Conservation (phyloP, 2,113 vertebrate species). For the Sylvilagus bachmani region DNA sequence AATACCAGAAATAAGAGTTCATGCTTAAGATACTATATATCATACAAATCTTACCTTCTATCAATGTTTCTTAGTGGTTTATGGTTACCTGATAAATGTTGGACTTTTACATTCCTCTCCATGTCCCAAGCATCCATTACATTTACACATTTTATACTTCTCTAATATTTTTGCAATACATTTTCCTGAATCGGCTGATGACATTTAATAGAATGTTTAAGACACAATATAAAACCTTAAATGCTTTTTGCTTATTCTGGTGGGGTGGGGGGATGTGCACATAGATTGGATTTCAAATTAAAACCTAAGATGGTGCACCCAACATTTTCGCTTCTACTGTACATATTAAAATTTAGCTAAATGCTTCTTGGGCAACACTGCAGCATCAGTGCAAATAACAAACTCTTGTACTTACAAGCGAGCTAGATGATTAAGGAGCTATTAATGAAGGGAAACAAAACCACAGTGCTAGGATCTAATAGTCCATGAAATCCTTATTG, state of each 20-base stretch:
- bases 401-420: constrained; percentile 88
- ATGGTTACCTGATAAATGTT: constrained; percentile 88
- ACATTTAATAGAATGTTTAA: constrained; percentile 93
- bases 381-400: constrained; percentile 90
- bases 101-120: constrained; percentile 85
- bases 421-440: constrained; percentile 92
- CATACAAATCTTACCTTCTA: constrained; percentile 85
- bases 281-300: constrained; percentile 91
- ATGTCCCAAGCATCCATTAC: constrained; percentile 86
- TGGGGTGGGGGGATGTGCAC: constrained; percentile 61
- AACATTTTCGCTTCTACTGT: constrained; percentile 85
- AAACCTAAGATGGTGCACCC: constrained; percentile 85
- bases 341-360: constrained; percentile 88
- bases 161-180: constrained; percentile 89
- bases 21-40: constrained; percentile 83
- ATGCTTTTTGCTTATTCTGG: constrained; percentile 88
- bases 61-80: constrained; percentile 87
- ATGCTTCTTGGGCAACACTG: constrained; percentile 87
- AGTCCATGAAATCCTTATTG: constrained; percentile 92
- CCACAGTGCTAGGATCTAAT: constrained; percentile 89
- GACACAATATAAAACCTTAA: constrained; percentile 89
- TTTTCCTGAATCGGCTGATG: constrained; percentile 92
- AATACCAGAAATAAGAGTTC: constrained; percentile 85
- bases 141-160: constrained; percentile 88
- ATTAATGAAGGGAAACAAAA: constrained; percentile 95